A percentile compares a stretch with the other conserved stretches of the same genome.
Conservation (phyloP, 2,113 vertebrate species). For the Nesogale talazaci region DNA sequence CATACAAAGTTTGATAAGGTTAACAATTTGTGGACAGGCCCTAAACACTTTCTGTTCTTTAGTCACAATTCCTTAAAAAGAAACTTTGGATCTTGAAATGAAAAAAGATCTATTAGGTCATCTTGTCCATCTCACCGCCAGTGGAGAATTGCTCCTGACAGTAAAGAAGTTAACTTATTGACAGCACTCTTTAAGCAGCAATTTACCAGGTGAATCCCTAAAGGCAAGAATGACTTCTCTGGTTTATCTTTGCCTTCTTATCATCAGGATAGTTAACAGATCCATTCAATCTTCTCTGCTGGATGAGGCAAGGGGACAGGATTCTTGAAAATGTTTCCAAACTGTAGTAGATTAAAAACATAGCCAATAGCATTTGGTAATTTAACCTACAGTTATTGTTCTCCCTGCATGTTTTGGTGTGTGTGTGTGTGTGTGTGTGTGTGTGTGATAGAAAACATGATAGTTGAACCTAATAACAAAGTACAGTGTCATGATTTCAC, state of each 20-base stretch:
- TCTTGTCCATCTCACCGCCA: constrained; percentile 77
- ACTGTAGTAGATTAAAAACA: constrained; percentile 2
- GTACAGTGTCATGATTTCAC: background rate
- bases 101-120: constrained; percentile 76
- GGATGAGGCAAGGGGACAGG: background rate
- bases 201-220: constrained; percentile 81
- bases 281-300: constrained; percentile 65
- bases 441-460: background rate
- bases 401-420: background rate
- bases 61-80: constrained; percentile 59
- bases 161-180: constrained; percentile 82
- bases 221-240: constrained; percentile 78
- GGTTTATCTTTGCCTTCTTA: constrained; percentile 79
- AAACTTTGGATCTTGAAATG: constrained; percentile 73
- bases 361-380: background rate
- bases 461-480: background rate
- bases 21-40: constrained; percentile 5
- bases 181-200: constrained; percentile 81
- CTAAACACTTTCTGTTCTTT: constrained; percentile 39
- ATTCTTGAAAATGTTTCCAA: constrained; percentile 62
- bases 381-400: background rate
- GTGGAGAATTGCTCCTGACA: constrained; percentile 76
- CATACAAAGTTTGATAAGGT: background rate
- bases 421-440: background rate
- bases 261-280: constrained; percentile 68